phyloP scores from a whole-genome alignment of 2,113 vertebrate genomes.

The Sceloporus tristichus region DNA sequence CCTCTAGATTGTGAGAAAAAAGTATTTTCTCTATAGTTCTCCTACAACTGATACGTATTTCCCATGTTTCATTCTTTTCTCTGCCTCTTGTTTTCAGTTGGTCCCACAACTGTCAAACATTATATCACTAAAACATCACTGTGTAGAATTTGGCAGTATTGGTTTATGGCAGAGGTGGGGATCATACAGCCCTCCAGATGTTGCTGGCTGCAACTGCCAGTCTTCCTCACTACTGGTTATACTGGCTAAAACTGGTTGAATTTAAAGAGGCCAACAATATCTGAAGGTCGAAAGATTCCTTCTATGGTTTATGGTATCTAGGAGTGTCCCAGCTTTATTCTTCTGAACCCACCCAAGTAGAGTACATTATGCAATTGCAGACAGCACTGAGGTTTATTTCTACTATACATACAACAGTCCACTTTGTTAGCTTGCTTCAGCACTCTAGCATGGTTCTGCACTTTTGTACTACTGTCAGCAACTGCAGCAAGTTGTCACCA shows the following conservation, averaged over 20 bases:
- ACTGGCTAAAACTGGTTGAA: too few species aligned
- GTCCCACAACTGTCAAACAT: background rate
- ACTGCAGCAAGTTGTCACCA: background rate
- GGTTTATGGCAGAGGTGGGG: background rate
- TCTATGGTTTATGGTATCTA: constrained; percentile 8
- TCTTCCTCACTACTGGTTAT: too few species aligned
- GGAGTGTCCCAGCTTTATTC: background rate
- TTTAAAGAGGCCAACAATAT: too few species aligned
- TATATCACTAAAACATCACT: background rate
- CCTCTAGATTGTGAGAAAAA: background rate
- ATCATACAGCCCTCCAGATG: too few species aligned
- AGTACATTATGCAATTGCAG: too few species aligned
- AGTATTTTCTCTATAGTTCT: background rate
- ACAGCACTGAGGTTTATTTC: too few species aligned
- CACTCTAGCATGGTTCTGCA: background rate
- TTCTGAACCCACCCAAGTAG: background rate
- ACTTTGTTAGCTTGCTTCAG: background rate
- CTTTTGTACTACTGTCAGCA: background rate
- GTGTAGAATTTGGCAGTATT: background rate
- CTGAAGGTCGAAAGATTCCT: too few species aligned
- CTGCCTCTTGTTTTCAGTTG: background rate
- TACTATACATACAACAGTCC: too few species aligned
- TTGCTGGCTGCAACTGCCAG: too few species aligned
- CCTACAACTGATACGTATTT: background rate
- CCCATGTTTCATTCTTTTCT: background rate